Base-by-base conservation (phyloP, 2,797 vertebrate species). In the Pachyuromys duprasi region DNA sequence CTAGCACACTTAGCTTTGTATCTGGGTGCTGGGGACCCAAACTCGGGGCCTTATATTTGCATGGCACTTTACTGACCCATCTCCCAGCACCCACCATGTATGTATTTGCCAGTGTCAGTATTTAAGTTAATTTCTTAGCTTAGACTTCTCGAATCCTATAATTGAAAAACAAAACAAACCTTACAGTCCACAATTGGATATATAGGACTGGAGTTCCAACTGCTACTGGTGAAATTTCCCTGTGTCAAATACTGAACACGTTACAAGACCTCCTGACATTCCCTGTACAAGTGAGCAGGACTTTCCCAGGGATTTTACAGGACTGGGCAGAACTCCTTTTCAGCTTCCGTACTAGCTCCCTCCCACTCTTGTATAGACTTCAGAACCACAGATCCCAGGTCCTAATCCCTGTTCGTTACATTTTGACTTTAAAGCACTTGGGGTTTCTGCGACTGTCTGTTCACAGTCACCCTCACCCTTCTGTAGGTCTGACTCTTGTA, bases 121-220 rank as follows among this genome's bases (percentile, higher is more conserved):
- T 84, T 72, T 88, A 70, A 91, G 53, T 90, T 93, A 89, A 91
- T 82, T 72, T 81, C 45, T 93, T 78, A 79, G 2, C 22, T 89
- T 89, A 74, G 45, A 82, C 83, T 91, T 93, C 14, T 36, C 69
- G 0, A 28, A 62, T 80, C 22, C 53, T 33, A 7, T 36, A 86
- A 90, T 62, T 49, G 70, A 28, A 45, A 5, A 86, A 62, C 93
- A 65, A 74, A 92, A 87, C 91, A 65, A 78, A 92, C 79, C 70
- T 95, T 96, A 7, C 67, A 78, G 91, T 91, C 45, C 5, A 67
- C 7, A 33, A n/a, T 78, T 20, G 45, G n/a, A 5, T 70, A 5
- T 63, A 13, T 55, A 88, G 74, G 33, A 39, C 69, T 88, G 45
- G 39, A 89, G 13, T 81, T 95, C 81, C 78, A 92, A 55, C 12